These are phyloP conservation scores for Odontophorus gujanensis DNA, from an alignment of 2,113 vertebrate genomes.

Conservation along the genomic window DNA sequence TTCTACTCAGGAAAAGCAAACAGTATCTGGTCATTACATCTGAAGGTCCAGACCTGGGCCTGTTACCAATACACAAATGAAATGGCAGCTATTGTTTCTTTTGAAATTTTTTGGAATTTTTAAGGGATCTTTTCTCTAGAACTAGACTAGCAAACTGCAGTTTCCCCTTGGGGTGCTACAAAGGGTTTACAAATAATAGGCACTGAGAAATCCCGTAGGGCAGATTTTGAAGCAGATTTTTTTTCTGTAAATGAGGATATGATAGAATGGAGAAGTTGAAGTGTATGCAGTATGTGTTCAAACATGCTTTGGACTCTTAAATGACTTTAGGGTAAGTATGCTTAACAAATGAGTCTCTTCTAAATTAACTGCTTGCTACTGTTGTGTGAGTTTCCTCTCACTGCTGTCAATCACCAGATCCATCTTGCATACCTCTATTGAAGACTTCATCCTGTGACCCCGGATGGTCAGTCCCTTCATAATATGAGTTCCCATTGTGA, in stretches of 20 bases:
- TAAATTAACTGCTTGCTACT: constrained; percentile 33
- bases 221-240: constrained; percentile 49
- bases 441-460: constrained; percentile 82
- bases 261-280: constrained; percentile 31
- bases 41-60: neutral
- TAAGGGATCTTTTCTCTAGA: constrained; percentile 26
- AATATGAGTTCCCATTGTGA: constrained; percentile 88
- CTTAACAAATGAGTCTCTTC: constrained; percentile 63
- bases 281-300: constrained; percentile 7
- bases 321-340: constrained; percentile 47
- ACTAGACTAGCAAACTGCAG: neutral
- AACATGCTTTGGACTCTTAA: constrained; percentile 74
- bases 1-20: neutral
- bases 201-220: constrained; percentile 36
- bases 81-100: neutral
- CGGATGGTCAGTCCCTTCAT: constrained; percentile 90
- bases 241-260: constrained; percentile 14
- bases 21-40: neutral
- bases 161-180: constrained; percentile 1
- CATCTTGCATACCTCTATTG: constrained; percentile 72
- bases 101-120: neutral
- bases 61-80: neutral
- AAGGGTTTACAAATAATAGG: constrained; percentile 50
- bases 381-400: neutral
- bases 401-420: constrained; percentile 86